Evolutionary conservation across 2,113 vertebrate species (phyloP), one percentile per base, ranked within the genome.

Genomic region (Argyrosomus japonicus): DNA sequence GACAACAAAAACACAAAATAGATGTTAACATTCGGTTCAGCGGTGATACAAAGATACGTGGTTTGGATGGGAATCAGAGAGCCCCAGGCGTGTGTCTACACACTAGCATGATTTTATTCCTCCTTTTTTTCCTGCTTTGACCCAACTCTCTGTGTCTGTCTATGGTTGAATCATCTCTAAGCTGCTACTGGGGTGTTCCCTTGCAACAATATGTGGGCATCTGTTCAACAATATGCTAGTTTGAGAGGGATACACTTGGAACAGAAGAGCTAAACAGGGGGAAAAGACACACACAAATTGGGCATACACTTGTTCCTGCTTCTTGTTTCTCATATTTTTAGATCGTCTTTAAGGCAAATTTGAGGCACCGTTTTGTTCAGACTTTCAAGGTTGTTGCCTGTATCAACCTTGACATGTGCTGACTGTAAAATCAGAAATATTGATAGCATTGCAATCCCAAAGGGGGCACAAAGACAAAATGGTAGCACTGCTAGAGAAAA

Each of bases 191-290:
- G 77, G 88, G 68, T 82, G 68, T 88, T 89, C 83, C 81, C 81
- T 73, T 79, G 71, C 80, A 87, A 82, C 57, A 79, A 83, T 87
- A 88, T 74, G 83, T 84, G 83, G 79, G 83, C 87, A 87, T 91
- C 90, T 92, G 90, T 86, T 89, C 83, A 80, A 81, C 83, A 92
- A 85, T 84, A 88, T 87, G 89, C 75, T 87, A 56, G 69, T 88
- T 80, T 80, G 68, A 82, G 77, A 89, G 77, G 65, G 75, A 84
- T 79, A 83, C 71, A 68, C 75, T 75, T 80, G 68, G 75, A 87
- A 83, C 54, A 77, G 64, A 68, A 32, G 75, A 50, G 32, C 60
- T 74, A 75, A 88, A 80, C 47, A 10, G 12, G 45, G 54, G 0
- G 0, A 2, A 21, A 13, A 54, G 5, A 53, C 68, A 19, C 40